phyloP scores from a whole-genome alignment of 1,140 invertebrate genomes.

The Vollenhovia emeryi region DNA sequence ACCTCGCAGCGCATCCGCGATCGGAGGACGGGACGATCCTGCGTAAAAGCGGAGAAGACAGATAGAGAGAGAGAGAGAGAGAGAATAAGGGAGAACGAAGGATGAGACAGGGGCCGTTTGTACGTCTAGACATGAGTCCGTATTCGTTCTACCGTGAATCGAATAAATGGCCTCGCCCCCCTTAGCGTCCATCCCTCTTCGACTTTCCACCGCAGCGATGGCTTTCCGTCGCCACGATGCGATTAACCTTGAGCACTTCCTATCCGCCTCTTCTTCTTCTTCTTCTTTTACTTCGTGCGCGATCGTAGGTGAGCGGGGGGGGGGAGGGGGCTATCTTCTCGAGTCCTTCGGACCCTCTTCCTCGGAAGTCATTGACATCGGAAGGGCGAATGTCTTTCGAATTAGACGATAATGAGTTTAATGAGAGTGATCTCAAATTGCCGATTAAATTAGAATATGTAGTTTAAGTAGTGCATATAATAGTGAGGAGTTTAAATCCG shows the following conservation, averaged over 20 bases:
- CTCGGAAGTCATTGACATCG: constrained; percentile 35
- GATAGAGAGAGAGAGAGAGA: not conserved
- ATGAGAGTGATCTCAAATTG: not conserved
- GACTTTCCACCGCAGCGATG: constrained; percentile 71
- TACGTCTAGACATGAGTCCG: constrained; percentile 72
- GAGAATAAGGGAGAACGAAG: not conserved
- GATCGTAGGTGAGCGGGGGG: constrained; percentile 52
- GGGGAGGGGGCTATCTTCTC: constrained; percentile 51
- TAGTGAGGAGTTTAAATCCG: not conserved
- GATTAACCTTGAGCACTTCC: constrained; percentile 75
- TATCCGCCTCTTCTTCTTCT: constrained; percentile 23
- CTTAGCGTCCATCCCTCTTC: constrained; percentile 60
- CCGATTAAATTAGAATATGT: not conserved
- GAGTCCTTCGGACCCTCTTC: constrained; percentile 43
- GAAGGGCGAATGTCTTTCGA: not conserved
- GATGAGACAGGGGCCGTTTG: constrained; percentile 60
- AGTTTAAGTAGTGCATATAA: not conserved
- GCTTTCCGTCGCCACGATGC: constrained; percentile 72
- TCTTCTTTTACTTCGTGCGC: constrained; percentile 1
- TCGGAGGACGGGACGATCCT: constrained; percentile 29
- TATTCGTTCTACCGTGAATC: constrained; percentile 74
- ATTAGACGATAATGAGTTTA: not conserved
- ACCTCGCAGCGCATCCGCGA: constrained; percentile 38
- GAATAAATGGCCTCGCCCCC: constrained; percentile 70
- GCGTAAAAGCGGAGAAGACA: not conserved